phyloP scores from a whole-genome alignment of 53 echinoderm and acorn worm genomes.

The Henricia sp. region DNA sequence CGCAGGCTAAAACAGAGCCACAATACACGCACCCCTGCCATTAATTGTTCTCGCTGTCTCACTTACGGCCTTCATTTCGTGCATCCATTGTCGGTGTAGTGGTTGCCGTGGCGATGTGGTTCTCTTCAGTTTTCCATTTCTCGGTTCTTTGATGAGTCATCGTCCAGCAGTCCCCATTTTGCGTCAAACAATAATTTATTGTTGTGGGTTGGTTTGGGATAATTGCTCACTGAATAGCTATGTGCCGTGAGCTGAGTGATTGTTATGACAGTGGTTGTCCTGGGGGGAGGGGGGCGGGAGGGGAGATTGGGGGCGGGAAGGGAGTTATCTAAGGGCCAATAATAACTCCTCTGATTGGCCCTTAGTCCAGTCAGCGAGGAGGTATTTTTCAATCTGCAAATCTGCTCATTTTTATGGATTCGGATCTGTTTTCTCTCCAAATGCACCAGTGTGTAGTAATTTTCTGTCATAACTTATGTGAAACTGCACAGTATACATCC shows the following conservation, averaged over 20 bases:
- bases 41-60: not conserved
- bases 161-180: not conserved
- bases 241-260: too few relatives aligned
- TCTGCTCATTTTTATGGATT: too few relatives aligned
- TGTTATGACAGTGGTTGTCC: not conserved
- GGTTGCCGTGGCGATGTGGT: slow-evolving; percentile 24
- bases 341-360: not conserved
- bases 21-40: too few relatives aligned
- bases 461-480: too few relatives aligned
- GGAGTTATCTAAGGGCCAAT: too few relatives aligned
- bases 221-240: not conserved
- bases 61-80: not conserved
- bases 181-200: slow-evolving; percentile 53
- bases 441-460: too few relatives aligned
- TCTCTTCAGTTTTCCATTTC: not conserved
- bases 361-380: slow-evolving; percentile 4
- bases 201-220: slow-evolving; percentile 7
- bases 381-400: slow-evolving; percentile 23
- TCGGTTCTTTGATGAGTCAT: slow-evolving; percentile 18
- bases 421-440: too few relatives aligned
- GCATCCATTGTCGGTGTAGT: slow-evolving; percentile 10
- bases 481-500: too few relatives aligned
- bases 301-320: too few relatives aligned
- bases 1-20: too few relatives aligned
- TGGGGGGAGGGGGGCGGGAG: too few relatives aligned